Evolutionary conservation across 1,140 invertebrate species (phyloP).

Genomic region (Diabrotica virgifera): DNA sequence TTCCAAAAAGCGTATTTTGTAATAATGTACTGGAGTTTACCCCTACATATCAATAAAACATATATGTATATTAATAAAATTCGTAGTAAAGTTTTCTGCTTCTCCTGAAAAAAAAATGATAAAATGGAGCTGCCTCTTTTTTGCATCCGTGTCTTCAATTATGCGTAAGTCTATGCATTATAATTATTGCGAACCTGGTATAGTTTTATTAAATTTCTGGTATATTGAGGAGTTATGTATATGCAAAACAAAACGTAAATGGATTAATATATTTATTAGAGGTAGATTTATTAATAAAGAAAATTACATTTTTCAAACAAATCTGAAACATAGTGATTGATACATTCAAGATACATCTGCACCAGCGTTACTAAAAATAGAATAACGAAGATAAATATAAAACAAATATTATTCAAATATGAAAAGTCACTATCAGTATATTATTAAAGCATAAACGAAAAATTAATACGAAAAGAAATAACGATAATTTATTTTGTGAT

Average conservation of each 20-base stretch:
- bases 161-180: too few relatives aligned
- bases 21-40: too few relatives aligned
- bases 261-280: slow-evolving; percentile 34
- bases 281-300: slow-evolving; percentile 49
- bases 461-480: slow-evolving; percentile 18
- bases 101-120: too few relatives aligned
- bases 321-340: slow-evolving; percentile 15
- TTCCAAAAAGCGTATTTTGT: too few relatives aligned
- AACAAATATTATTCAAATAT: slow-evolving; percentile 22
- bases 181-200: too few relatives aligned
- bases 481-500: slow-evolving; percentile 16
- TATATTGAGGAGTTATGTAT: too few relatives aligned
- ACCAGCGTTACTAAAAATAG: slow-evolving; percentile 32
- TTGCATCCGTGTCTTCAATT: too few relatives aligned
- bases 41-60: too few relatives aligned
- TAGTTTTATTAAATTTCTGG: too few relatives aligned
- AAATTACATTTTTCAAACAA: slow-evolving; percentile 45
- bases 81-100: too few relatives aligned
- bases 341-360: slow-evolving; percentile 36
- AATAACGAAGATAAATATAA: slow-evolving; percentile 32
- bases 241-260: neutral
- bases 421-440: slow-evolving; percentile 13
- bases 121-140: too few relatives aligned
- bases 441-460: slow-evolving; percentile 27
- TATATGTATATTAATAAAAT: too few relatives aligned